Percentiles rank a stretch among this genome's conserved stretches.
phyloP scores from a whole-genome alignment of 1,140 invertebrate genomes.

The Bombus fervidus region DNA sequence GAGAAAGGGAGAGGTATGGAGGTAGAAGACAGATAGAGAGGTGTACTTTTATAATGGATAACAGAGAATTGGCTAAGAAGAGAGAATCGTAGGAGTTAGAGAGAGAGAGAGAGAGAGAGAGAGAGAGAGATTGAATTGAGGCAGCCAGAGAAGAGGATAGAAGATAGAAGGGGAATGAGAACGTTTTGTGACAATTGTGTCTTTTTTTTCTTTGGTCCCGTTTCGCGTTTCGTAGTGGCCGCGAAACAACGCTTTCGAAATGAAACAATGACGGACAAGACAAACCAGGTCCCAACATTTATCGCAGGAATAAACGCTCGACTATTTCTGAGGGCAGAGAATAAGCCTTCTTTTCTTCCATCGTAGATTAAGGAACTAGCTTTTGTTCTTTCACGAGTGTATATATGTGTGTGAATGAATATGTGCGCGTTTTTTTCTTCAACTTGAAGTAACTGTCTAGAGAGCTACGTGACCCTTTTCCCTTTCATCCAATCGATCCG shows the following conservation, averaged over 20 bases:
- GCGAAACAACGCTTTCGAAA: conserved; percentile 78
- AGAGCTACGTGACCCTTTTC: background rate
- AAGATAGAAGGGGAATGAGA: conserved; percentile 48
- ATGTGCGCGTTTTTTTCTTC: conserved; percentile 5
- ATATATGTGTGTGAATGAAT: background rate
- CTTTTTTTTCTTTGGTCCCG: conserved; percentile 78
- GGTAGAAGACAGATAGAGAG: too few species aligned
- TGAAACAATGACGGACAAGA: conserved; percentile 74
- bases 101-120: background rate
- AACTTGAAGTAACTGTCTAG: background rate
- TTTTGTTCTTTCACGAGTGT: background rate
- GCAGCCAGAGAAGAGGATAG: conserved; percentile 36
- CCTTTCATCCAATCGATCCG: background rate
- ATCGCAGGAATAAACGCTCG: conserved; percentile 49
- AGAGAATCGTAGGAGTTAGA: background rate
- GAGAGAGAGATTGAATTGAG: conserved; percentile 31
- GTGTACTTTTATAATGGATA: background rate
- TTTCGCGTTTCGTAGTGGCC: conserved; percentile 74
- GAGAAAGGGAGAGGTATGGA: background rate
- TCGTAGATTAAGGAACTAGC: background rate
- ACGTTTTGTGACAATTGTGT: conserved; percentile 59
- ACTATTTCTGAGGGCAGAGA: conserved; percentile 35
- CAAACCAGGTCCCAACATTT: conserved; percentile 73
- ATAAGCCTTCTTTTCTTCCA: background rate
- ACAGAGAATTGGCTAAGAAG: background rate